Evolutionary conservation across 1,140 invertebrate species (phyloP).

Genomic region (Brachionus rubens): DNA sequence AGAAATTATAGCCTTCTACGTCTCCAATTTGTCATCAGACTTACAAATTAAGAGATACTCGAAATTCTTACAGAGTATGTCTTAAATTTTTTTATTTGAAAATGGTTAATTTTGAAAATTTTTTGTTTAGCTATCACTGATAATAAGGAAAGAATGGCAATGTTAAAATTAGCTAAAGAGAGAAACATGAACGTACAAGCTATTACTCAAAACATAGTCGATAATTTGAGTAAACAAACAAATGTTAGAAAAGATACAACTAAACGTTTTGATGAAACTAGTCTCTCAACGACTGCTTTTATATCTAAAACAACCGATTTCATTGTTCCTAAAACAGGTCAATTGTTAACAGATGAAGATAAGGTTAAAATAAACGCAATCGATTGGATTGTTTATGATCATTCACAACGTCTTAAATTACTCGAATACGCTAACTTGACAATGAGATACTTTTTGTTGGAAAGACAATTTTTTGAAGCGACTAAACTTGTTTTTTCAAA

Average conservation of each 20-base stretch:
- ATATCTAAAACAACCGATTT: constrained; percentile 34
- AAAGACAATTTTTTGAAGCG: constrained; percentile 51
- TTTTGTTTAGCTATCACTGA: constrained; percentile 37
- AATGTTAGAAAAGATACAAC: constrained; percentile 53
- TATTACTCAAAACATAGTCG: constrained; percentile 77
- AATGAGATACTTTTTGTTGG: constrained; percentile 73
- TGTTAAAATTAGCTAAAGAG: constrained; percentile 68
- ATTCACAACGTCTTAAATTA: constrained; percentile 73
- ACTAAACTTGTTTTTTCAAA: constrained; percentile 51
- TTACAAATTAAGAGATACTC: constrained; percentile 75
- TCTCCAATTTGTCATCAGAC: constrained; percentile 69
- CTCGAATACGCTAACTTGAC: constrained; percentile 82
- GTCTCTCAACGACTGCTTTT: constrained; percentile 25
- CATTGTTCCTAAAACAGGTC: not conserved
- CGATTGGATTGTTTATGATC: constrained; percentile 80
- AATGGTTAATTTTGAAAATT: not conserved
- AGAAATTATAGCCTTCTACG: constrained; percentile 78
- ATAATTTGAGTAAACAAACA: constrained; percentile 65
- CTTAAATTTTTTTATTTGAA: not conserved
- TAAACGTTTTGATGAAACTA: not conserved
- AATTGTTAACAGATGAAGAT: constrained; percentile 62
- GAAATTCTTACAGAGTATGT: constrained; percentile 68
- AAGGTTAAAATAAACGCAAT: constrained; percentile 74
- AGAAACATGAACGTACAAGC: constrained; percentile 76
- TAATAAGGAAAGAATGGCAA: constrained; percentile 51